Evolutionary conservation across 2,797 vertebrate genomes (phyloP).

Genomic region (Philypnodon macrostomus): DNA sequence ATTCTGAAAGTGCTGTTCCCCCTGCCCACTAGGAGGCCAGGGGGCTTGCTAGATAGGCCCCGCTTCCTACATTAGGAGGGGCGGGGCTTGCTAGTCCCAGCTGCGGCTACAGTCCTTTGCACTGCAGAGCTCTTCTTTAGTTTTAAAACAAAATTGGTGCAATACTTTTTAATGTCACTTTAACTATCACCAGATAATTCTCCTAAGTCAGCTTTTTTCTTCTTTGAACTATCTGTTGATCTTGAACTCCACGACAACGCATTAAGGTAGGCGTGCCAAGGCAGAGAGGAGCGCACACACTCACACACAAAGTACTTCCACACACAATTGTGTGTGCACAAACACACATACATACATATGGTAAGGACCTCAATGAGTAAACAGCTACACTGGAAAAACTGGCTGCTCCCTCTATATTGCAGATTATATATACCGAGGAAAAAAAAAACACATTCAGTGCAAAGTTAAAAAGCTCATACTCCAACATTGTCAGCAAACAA

Average conservation of each 20-base stretch:
- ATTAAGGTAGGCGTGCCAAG: slow-evolving; percentile 94
- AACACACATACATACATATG: slow-evolving; percentile 49
- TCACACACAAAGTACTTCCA: slow-evolving; percentile 26
- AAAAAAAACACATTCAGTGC: slow-evolving; percentile 94
- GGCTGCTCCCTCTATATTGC: slow-evolving; percentile 86
- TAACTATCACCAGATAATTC: slow-evolving; percentile 84
- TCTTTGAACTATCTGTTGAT: slow-evolving; percentile 81
- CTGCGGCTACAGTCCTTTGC: slow-evolving; percentile 97
- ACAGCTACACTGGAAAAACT: slow-evolving; percentile 91
- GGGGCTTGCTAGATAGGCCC: slow-evolving; percentile 70
- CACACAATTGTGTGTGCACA: slow-evolving; percentile 21
- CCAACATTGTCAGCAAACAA: slow-evolving; percentile 87
- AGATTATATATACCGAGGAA: slow-evolving; percentile 85
- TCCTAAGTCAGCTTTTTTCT: slow-evolving; percentile 85
- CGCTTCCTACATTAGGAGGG: slow-evolving; percentile 72
- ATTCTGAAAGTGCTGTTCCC: slow-evolving; percentile 97
- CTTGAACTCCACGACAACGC: slow-evolving; percentile 91
- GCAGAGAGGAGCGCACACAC: slow-evolving; percentile 89
- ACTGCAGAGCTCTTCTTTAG: slow-evolving; percentile 98
- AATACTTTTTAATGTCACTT: slow-evolving; percentile 86
- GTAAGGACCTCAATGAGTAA: slow-evolving; percentile 96
- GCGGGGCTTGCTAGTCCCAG: slow-evolving; percentile 94
- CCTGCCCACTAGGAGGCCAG: slow-evolving; percentile 60
- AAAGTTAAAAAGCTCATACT: slow-evolving; percentile 95
- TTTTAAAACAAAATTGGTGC: slow-evolving; percentile 95